Base-by-base conservation (phyloP, 2,797 vertebrate species). In the Knipowitschia caucasica region DNA sequence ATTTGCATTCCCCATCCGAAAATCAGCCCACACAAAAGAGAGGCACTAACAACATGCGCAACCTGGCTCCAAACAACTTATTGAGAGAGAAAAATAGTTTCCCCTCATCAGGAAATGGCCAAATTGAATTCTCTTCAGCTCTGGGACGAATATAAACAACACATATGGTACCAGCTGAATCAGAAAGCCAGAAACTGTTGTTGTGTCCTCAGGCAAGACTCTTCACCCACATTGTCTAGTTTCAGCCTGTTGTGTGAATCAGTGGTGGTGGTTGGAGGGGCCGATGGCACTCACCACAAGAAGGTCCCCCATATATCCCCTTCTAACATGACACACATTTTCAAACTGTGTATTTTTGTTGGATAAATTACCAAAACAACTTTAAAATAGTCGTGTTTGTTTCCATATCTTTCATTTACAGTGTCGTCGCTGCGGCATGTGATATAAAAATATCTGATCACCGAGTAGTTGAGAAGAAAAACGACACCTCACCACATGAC, bases 361-460 rank as follows among this genome's bases (percentile, higher is more conserved):
- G n/a, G n/a, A n/a, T n/a, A n/a, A n/a, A n/a, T n/a, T n/a, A n/a
- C n/a, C n/a, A n/a, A n/a, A n/a, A n/a, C n/a, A n/a, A n/a, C n/a
- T n/a, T 51, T 51, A 66, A 56, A 67, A 4, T 45, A 36, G 36
- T 5, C 11, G 27, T n/a, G n/a, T n/a, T n/a, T n/a, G 30, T 29
- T 25, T 50, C 52, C 38, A 56, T 67, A 62, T 49, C 26, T 23
- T n/a, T n/a, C n/a, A n/a, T n/a, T n/a, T n/a, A n/a, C n/a, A n/a
- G n/a, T n/a, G n/a, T n/a, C 35, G 35, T 20, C 64, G 46, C 38
- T 45, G 14, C 3, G 66, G 40, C 35, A 50, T 12, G 55, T 33
- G 3, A 17, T n/a, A 10, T 7, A 50, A 42, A 57, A 45, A 53
- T 29, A 26, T 11, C 43, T 69, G 1, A 62, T 52, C 35, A 46